phyloP scores from a whole-genome alignment of 2,113 vertebrate species.

The Acanthochromis polyacanthus region DNA sequence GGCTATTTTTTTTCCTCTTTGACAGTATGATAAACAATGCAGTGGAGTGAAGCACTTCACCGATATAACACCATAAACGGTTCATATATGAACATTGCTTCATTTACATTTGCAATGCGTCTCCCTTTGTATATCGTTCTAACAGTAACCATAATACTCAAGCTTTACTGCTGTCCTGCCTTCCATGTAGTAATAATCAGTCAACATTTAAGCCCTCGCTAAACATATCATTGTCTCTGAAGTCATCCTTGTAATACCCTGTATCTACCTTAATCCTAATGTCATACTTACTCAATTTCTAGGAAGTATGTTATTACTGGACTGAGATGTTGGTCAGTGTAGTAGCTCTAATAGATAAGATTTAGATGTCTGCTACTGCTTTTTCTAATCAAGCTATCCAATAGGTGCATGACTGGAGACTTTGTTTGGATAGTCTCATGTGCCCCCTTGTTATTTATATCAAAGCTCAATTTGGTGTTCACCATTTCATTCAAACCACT shows the following conservation, averaged over 20 bases:
- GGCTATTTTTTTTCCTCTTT: constrained; percentile 55
- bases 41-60: constrained; percentile 41
- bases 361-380: constrained; percentile 6
- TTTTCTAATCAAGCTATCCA: constrained; percentile 23
- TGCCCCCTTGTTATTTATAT: constrained; percentile 73
- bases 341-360: constrained; percentile 17
- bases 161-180: neutral
- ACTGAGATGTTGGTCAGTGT: neutral
- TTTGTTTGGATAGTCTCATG: constrained; percentile 73
- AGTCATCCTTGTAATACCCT: neutral
- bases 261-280: too few relatives aligned
- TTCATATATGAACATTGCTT: constrained; percentile 33
- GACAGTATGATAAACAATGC: constrained; percentile 72
- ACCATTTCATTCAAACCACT: constrained; percentile 72
- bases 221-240: neutral
- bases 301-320: constrained; percentile 2
- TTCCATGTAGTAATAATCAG: neutral
- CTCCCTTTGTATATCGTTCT: neutral
- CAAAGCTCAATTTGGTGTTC: constrained; percentile 61
- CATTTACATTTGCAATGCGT: constrained; percentile 17
- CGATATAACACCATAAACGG: constrained; percentile 37
- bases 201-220: constrained; percentile 4
- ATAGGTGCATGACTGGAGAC: constrained; percentile 12
- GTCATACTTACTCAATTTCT: too few relatives aligned
- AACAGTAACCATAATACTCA: neutral